Conservation (phyloP, 92 coral and sea anemone genomes). For the Nematostella vectensis region DNA sequence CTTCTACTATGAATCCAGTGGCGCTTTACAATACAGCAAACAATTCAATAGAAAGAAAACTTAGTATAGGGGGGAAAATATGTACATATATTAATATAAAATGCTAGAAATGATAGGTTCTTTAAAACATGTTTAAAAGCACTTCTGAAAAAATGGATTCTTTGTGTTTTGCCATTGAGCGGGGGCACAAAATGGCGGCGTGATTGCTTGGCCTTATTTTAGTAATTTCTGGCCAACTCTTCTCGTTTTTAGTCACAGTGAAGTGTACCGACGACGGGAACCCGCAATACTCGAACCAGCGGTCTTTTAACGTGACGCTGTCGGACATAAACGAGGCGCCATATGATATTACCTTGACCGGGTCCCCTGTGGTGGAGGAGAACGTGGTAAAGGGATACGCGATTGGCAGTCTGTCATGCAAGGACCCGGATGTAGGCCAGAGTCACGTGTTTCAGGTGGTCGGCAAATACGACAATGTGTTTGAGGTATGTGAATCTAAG, state of each 20-base stretch:
- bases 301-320: conserved; percentile 38
- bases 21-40: too few relatives aligned
- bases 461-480: conserved; percentile 61
- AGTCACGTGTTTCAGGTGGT: conserved; percentile 49
- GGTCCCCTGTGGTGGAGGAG: conserved; percentile 39
- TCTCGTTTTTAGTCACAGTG: conserved; percentile 33
- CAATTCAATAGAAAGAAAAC: too few relatives aligned
- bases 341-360: conserved; percentile 44
- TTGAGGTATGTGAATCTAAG: conserved; percentile 41
- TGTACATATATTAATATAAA: too few relatives aligned
- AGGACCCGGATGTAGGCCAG: conserved; percentile 67
- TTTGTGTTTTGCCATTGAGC: too few relatives aligned
- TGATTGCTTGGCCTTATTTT: too few relatives aligned
- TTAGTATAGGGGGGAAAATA: too few relatives aligned
- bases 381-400: conserved; percentile 34
- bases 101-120: too few relatives aligned
- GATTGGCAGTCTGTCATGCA: conserved; percentile 56
- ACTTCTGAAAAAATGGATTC: too few relatives aligned
- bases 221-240: too few relatives aligned
- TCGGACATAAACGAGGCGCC: conserved; percentile 82
- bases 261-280: conserved; percentile 63
- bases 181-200: too few relatives aligned
- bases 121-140: too few relatives aligned
- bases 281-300: conserved; percentile 47
- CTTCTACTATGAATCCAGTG: too few relatives aligned